A percentile compares a stretch with the other conserved stretches of the same genome.
phyloP scores from a whole-genome alignment of 2,113 vertebrate species.

The Pitta sordida region DNA sequence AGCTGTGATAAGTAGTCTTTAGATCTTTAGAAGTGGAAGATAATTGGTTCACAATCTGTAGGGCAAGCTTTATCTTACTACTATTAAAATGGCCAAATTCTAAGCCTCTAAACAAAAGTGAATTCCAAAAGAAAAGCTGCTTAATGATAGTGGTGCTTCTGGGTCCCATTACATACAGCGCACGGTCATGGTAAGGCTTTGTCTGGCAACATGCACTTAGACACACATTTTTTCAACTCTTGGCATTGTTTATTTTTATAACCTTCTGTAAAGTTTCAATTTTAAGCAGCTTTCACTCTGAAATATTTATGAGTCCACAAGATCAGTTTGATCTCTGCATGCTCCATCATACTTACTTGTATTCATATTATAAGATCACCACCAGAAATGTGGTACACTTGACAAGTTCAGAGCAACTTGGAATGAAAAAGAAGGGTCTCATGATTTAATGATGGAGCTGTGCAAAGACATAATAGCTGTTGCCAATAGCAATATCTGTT shows the following conservation, averaged over 20 bases:
- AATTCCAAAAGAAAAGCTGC: conserved; percentile 26
- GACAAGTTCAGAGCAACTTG: background rate
- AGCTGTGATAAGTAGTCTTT: accelerated
- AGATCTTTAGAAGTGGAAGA: background rate
- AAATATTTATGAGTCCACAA: background rate
- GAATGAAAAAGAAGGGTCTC: background rate
- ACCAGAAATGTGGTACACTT: background rate
- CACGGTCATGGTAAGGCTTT: conserved; percentile 69
- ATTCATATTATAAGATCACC: background rate
- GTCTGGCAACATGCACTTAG: background rate
- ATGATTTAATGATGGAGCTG: background rate
- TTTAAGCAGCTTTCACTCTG: background rate
- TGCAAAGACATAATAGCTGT: background rate
- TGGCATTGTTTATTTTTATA: background rate
- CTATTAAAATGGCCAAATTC: conserved; percentile 28
- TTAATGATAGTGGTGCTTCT: conserved; percentile 49
- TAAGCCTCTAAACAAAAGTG: conserved; percentile 32
- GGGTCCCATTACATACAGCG: conserved; percentile 53
- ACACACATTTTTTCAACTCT: background rate
- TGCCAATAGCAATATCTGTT: conserved; percentile 31
- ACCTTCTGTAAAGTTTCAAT: background rate
- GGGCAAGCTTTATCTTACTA: background rate
- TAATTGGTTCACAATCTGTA: background rate
- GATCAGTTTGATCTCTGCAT: background rate
- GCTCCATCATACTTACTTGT: background rate